These are phyloP conservation scores for Saturnia pavonia DNA, from an alignment of 2,888 invertebrate species.

Conservation along the genomic window DNA sequence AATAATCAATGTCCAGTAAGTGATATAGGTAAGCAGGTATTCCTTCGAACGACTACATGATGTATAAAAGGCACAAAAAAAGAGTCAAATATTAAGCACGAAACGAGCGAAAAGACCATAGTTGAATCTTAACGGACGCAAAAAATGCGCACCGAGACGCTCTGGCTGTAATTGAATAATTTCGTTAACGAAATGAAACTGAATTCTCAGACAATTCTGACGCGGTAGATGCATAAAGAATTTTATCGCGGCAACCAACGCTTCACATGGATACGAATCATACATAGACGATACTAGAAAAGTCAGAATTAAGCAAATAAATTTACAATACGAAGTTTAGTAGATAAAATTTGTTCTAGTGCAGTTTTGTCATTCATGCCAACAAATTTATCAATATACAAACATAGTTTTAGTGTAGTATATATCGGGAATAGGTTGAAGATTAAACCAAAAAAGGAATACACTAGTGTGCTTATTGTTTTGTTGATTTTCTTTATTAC, in stretches of 20 bases:
- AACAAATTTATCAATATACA: too few relatives aligned
- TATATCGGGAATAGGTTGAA: too few relatives aligned
- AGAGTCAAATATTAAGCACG: not conserved
- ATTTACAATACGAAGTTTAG: not conserved
- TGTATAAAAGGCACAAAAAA: not conserved
- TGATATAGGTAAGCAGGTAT: too few relatives aligned
- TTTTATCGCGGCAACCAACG: slow-evolving; percentile 54
- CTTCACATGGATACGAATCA: slow-evolving; percentile 20
- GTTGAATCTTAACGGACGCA: slow-evolving; percentile 24
- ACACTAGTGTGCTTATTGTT: too few relatives aligned
- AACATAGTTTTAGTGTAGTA: too few relatives aligned
- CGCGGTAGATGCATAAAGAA: slow-evolving; percentile 68
- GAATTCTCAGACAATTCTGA: slow-evolving; percentile 64
- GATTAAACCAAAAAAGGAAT: too few relatives aligned
- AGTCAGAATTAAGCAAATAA: slow-evolving; percentile 16
- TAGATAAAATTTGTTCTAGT: not conserved
- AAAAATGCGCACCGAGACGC: slow-evolving; percentile 33
- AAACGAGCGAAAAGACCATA: slow-evolving; percentile 16
- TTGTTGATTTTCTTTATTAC: too few relatives aligned
- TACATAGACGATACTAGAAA: slow-evolving; percentile 33
- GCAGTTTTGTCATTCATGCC: too few relatives aligned
- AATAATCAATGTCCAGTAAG: too few relatives aligned
- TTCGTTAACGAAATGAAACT: slow-evolving; percentile 76
- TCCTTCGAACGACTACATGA: not conserved
- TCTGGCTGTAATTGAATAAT: slow-evolving; percentile 70